A percentile compares a stretch with the other conserved stretches of the same genome.
phyloP scores from a whole-genome alignment of 2,113 vertebrate genomes.

The Nothoprocta pentlandii region DNA sequence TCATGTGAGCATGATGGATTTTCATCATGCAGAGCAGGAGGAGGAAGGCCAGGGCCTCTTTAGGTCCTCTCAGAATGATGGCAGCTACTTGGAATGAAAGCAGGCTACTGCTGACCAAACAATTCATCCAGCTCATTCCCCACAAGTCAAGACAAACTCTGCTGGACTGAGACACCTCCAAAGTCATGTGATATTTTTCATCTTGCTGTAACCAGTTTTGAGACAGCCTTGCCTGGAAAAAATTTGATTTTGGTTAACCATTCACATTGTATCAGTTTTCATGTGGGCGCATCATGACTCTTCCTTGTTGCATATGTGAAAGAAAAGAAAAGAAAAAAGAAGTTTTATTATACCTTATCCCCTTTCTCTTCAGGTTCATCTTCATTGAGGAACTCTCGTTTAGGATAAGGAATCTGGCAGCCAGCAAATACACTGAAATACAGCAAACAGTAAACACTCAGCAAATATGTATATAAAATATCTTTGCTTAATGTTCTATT shows the following conservation, averaged over 20 bases:
- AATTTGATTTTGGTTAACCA: not conserved
- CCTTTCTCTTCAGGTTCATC: constrained; percentile 98
- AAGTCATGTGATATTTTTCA: not conserved
- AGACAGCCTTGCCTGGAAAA: not conserved
- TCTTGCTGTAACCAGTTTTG: not conserved
- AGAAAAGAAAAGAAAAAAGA: not conserved
- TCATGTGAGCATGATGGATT: not conserved
- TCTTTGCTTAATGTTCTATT: not conserved
- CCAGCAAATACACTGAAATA: constrained; percentile 94
- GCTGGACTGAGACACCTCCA: not conserved
- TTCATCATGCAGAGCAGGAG: not conserved
- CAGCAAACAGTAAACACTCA: constrained; percentile 16
- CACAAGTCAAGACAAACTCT: not conserved
- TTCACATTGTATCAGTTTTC: not conserved
- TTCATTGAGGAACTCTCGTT: constrained; percentile 97
- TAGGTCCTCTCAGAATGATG: not conserved
- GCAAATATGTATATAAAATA: not conserved
- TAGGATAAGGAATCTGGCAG: constrained; percentile 98
- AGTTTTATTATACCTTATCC: constrained; percentile 88
- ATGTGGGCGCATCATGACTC: not conserved
- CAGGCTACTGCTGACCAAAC: not conserved
- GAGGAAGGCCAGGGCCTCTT: not conserved
- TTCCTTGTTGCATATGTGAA: not conserved
- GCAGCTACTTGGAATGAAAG: not conserved
- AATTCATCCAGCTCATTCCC: not conserved